Conservation (phyloP, 2,888 invertebrate genomes). For the Meiosimyza platycephala region DNA sequence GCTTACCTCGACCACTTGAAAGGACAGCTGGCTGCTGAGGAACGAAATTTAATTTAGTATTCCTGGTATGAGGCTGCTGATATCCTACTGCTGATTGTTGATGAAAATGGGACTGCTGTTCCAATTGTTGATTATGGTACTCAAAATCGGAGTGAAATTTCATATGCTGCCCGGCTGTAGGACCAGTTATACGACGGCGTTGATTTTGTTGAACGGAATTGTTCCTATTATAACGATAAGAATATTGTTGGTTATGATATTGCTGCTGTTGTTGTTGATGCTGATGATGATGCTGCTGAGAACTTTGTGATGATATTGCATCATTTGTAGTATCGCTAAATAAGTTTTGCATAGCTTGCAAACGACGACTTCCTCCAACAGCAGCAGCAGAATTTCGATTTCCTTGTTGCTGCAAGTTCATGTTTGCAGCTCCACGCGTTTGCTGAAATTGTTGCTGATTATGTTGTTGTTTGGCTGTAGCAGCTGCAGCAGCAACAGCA, state of each 20-base stretch:
- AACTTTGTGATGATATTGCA: constrained; percentile 14
- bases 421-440: constrained; percentile 26
- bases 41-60: constrained; percentile 47
- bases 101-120: constrained; percentile 30
- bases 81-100: constrained; percentile 24
- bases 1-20: constrained; percentile 52
- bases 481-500: constrained; percentile 46
- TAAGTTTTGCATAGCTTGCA: constrained; percentile 49
- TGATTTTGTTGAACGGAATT: constrained; percentile 33
- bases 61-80: constrained; percentile 42
- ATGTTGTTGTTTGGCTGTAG: constrained; percentile 39
- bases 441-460: constrained; percentile 46
- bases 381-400: constrained; percentile 35
- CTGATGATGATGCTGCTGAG: constrained; percentile 39
- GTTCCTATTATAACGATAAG: constrained; percentile 41
- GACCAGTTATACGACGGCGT: constrained; percentile 37
- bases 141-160: constrained; percentile 38
- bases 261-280: constrained; percentile 45
- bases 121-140: constrained; percentile 32
- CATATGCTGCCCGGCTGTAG: constrained; percentile 23
- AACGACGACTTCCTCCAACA: constrained; percentile 43
- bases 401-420: constrained; percentile 18
- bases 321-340: constrained; percentile 48
- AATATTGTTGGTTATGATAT: constrained; percentile 15
- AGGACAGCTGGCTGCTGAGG: constrained; percentile 41